Percentiles rank a stretch among this genome's conserved stretches.
phyloP scores from a whole-genome alignment of 2,113 vertebrate species.

The Ciconia stormi region DNA sequence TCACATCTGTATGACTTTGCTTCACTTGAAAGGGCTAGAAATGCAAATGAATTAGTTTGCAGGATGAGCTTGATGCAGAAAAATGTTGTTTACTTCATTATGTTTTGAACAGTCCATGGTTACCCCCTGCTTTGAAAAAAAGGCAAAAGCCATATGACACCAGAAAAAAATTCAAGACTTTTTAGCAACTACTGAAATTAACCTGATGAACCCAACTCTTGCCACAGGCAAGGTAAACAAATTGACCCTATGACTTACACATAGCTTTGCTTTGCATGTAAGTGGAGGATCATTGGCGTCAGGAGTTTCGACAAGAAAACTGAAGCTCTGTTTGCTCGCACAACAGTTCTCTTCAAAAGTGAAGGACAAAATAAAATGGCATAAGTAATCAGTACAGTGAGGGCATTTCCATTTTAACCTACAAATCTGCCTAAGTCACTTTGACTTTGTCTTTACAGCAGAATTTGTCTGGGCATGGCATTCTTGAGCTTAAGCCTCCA shows the following conservation, averaged over 20 bases:
- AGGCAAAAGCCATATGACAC: slow-evolving; percentile 10
- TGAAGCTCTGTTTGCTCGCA: neutral
- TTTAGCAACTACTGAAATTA: slow-evolving; percentile 37
- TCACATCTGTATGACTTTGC: slow-evolving; percentile 19
- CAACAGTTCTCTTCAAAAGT: slow-evolving; percentile 43
- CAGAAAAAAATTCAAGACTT: neutral
- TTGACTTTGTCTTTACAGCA: neutral
- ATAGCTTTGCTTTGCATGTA: neutral
- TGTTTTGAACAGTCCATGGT: slow-evolving; percentile 46
- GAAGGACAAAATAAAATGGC: neutral
- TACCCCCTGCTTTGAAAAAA: neutral
- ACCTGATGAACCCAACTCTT: slow-evolving; percentile 37
- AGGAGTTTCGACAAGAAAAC: slow-evolving; percentile 9
- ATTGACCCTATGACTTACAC: slow-evolving; percentile 50
- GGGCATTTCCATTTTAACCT: neutral
- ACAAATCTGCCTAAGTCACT: neutral
- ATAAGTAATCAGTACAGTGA: neutral
- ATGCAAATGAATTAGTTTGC: slow-evolving; percentile 55
- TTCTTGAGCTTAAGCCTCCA: neutral
- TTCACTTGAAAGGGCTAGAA: slow-evolving; percentile 43
- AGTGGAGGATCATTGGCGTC: slow-evolving; percentile 9
- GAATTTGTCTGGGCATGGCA: neutral
- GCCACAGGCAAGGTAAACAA: slow-evolving; percentile 56
- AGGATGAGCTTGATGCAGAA: slow-evolving; percentile 43
- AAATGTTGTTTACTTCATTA: slow-evolving; percentile 47